These are phyloP conservation scores for Pangasius mekongensis DNA, from an alignment of 2,797 vertebrate genomes.

Conservation along the genomic window DNA sequence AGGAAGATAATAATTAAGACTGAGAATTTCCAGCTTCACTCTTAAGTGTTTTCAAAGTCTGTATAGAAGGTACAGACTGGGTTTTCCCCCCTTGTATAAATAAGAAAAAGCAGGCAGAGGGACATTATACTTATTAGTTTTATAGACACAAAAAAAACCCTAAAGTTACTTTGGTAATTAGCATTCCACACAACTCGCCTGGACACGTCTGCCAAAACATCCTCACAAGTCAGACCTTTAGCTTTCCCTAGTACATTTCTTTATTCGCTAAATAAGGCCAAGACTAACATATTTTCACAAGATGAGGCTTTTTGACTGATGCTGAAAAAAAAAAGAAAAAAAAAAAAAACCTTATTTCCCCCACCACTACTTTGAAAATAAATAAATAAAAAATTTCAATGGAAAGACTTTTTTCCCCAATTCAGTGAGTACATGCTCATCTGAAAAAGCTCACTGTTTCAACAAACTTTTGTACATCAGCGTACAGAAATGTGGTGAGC, in stretches of 20 bases:
- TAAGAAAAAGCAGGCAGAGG: neutral
- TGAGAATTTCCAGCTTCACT: neutral
- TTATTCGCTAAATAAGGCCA: neutral
- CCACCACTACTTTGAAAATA: neutral
- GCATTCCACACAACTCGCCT: neutral
- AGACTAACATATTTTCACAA: neutral
- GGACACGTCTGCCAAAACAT: slow-evolving; percentile 2
- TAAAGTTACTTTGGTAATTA: slow-evolving; percentile 3
- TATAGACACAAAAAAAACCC: neutral
- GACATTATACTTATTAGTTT: neutral
- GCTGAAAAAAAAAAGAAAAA: neutral
- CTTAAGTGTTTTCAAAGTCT: too few relatives aligned
- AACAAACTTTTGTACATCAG: neutral
- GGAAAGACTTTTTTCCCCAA: neutral
- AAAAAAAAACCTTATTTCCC: neutral
- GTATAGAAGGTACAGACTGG: neutral
- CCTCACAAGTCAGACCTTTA: neutral
- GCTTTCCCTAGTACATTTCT: neutral
- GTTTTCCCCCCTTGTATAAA: neutral
- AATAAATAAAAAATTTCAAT: neutral
- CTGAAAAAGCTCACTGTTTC: neutral
- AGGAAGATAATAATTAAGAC: neutral
- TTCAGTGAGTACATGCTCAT: neutral
- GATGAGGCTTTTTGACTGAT: neutral
- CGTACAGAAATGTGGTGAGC: neutral